A percentile compares a stretch with the other conserved stretches of the same genome.
phyloP scores from a whole-genome alignment of 2,113 vertebrate species.

The Microcebus lehilahytsara region DNA sequence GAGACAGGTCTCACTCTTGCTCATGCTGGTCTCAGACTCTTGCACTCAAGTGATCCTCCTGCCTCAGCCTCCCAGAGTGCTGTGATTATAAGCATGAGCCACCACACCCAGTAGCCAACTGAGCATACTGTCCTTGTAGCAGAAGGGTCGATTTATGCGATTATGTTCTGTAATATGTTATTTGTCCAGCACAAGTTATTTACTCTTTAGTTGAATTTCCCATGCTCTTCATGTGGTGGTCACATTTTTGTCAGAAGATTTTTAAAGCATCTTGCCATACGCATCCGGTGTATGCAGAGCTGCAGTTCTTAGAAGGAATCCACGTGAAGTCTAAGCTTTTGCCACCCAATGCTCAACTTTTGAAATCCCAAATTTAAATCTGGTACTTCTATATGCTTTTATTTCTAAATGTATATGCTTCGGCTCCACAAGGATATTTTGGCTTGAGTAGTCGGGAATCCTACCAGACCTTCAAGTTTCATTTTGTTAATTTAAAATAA shows the following conservation, averaged over 20 bases:
- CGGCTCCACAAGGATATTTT: conserved; percentile 56
- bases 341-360: neutral
- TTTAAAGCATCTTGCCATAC: neutral
- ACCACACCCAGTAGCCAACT: too few species aligned
- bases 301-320: conserved; percentile 10
- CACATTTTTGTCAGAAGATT: conserved; percentile 66
- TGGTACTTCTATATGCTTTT: conserved; percentile 48
- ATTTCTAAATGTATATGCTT: conserved; percentile 64
- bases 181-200: conserved; percentile 64
- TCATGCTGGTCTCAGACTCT: too few species aligned
- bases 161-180: neutral
- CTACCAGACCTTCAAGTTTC: neutral
- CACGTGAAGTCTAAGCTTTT: conserved; percentile 21
- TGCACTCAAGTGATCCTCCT: too few species aligned
- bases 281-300: neutral
- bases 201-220: conserved; percentile 54
- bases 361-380: conserved; percentile 37
- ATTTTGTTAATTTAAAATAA: conserved; percentile 57
- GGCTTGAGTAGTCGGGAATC: conserved; percentile 59
- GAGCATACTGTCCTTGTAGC: conserved; percentile 18
- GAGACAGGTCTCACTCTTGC: too few species aligned
- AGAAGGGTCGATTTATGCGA: conserved; percentile 42
- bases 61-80: too few species aligned
- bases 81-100: too few species aligned
- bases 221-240: conserved; percentile 17